Percentiles rank a stretch among this genome's conserved stretches.
These are phyloP conservation scores for Bufo gargarizans DNA, from an alignment of 2,113 vertebrate genomes.

Conservation along the genomic window DNA sequence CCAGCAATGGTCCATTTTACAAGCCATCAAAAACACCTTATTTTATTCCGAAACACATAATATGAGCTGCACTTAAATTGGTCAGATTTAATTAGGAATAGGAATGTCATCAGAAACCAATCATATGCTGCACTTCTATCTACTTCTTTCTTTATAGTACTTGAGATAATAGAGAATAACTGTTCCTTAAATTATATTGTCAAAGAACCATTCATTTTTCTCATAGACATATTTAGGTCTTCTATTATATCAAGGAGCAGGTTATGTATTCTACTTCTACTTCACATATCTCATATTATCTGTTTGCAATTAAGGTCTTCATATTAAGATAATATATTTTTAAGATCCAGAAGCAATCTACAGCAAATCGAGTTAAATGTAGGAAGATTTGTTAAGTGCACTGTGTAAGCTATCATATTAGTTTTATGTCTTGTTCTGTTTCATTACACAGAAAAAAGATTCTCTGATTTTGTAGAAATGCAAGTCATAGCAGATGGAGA, in stretches of 20 bases:
- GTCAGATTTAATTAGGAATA: slow-evolving; percentile 26
- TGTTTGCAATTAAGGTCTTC: background rate
- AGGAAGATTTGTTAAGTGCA: background rate
- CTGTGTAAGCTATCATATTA: background rate
- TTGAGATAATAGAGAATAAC: slow-evolving; percentile 27
- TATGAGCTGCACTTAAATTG: background rate
- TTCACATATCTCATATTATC: background rate
- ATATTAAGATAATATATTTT: background rate
- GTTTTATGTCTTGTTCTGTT: background rate
- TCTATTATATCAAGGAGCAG: background rate
- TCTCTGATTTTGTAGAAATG: background rate
- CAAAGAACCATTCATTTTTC: slow-evolving; percentile 31
- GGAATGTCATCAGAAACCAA: slow-evolving; percentile 6
- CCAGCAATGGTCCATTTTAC: background rate
- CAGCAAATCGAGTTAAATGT: background rate
- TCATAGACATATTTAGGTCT: slow-evolving; percentile 23
- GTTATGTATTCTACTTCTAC: background rate
- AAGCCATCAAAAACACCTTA: background rate
- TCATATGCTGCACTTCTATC: slow-evolving; percentile 7
- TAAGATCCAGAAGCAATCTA: background rate
- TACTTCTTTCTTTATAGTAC: slow-evolving; percentile 4
- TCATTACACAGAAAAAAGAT: background rate
- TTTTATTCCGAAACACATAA: slow-evolving; percentile 20
- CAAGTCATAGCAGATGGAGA: background rate
- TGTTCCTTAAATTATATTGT: slow-evolving; percentile 31